Evolutionary conservation across 1,140 invertebrate species (phyloP).

Genomic region (Neotoxoptera formosana): DNA sequence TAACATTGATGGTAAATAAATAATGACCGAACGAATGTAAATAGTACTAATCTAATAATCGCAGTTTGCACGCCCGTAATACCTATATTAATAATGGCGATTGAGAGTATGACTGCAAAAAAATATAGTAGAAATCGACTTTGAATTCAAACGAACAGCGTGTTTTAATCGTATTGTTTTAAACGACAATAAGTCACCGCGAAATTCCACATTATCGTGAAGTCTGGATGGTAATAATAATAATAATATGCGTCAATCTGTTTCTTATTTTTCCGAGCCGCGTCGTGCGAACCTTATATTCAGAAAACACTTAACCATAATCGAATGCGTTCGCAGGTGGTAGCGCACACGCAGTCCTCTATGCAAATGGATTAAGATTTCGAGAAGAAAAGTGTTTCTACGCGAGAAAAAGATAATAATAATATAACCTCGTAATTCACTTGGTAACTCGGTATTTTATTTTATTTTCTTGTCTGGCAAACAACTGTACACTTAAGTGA

Average conservation of each 20-base stretch:
- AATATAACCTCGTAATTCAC: constrained; percentile 4
- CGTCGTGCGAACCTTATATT: neutral
- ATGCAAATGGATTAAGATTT: neutral
- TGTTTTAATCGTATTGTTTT: neutral
- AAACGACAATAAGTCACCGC: neutral
- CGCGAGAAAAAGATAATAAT: neutral
- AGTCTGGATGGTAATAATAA: neutral
- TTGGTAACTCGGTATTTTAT: neutral
- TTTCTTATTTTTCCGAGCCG: neutral
- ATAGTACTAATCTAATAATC: neutral
- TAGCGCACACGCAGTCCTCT: neutral
- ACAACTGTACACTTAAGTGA: neutral
- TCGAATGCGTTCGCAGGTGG: neutral
- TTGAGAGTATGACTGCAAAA: neutral
- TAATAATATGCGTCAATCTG: neutral
- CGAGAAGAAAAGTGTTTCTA: neutral
- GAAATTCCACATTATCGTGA: neutral
- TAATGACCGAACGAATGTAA: neutral
- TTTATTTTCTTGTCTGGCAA: neutral
- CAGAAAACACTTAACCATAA: neutral
- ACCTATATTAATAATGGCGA: neutral
- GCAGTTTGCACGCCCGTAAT: neutral
- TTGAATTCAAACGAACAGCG: neutral
- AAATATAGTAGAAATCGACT: no score
- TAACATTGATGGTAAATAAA: neutral